Evolutionary conservation across 2,888 invertebrate species (phyloP).

Genomic region (Suillia variegata): DNA sequence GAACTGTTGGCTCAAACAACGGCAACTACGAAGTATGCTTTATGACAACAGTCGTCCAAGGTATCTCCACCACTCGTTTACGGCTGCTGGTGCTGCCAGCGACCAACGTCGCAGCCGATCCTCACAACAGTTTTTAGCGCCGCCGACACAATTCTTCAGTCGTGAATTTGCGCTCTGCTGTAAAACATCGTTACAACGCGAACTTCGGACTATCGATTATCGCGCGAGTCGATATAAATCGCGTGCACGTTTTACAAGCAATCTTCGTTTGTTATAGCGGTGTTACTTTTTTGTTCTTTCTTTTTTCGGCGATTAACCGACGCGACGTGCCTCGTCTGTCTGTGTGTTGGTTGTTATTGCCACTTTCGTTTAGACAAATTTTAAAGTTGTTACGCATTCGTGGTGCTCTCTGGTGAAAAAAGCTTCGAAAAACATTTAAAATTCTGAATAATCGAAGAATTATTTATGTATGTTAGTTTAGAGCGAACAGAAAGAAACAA

Average conservation of each 20-base stretch:
- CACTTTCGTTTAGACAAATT: background rate
- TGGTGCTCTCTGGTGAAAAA: no score
- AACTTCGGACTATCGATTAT: conserved; percentile 20
- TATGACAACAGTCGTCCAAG: no score
- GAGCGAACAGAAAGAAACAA: no score
- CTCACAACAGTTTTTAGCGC: background rate
- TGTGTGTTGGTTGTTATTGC: background rate
- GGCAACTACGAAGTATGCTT: no score
- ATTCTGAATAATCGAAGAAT: no score
- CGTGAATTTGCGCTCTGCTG: conserved; percentile 55
- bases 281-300: background rate
- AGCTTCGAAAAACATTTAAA: no score
- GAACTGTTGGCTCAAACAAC: no score
- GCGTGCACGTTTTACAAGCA: background rate
- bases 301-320: background rate
- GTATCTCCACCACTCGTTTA: no score
- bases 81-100: no score
- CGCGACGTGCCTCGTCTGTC: background rate
- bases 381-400: no score
- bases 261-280: background rate
- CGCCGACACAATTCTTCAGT: conserved; percentile 43
- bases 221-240: conserved; percentile 10
- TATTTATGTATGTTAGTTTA: no score
- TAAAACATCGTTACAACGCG: conserved; percentile 44
- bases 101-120: background rate